Base-by-base conservation (phyloP, 2,113 vertebrate species). In the Ctenodactylus gundi region DNA sequence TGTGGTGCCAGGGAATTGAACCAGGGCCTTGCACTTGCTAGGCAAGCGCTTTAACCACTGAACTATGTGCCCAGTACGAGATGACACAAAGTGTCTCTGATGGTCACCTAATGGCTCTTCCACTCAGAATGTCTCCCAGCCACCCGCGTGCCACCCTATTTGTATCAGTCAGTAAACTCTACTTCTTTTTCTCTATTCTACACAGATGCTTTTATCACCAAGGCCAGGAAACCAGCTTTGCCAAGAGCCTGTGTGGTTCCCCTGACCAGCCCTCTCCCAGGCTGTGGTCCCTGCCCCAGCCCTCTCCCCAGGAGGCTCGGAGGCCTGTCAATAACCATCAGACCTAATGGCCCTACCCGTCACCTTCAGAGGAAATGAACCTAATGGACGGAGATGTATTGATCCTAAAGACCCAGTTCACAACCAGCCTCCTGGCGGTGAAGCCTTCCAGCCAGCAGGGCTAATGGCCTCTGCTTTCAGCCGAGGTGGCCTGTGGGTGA, bases 281-380 rank as follows among this genome's bases (percentile, higher is more conserved):
- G 58, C 39, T 15, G 14, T 44, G 90, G 27, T 41, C 9, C 53
- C 20, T 4, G 9, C 21, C 67, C 58, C 31, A 34, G 62, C 39
- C 31, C 36, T 51, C 78, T 75, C 31, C 49, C 89, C 18, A 4
- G 44, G 88, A 83, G 25, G 64, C 53, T 23, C 91, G 84, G 64
- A 64, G 76, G 49, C n/a, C 93, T 73, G 67, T 88, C 96, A 94
- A 92, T 97, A 91, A 77, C 49, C 84, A 87, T 57, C 77, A 76
- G 68, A 86, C 39, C 34, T 91, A 95, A 96, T 83, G 92, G 95
- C 76, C 76, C 88, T 46, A 44, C 41, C 58, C 84, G 90, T 84
- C 95, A 96, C 96, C 97, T 95, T 85, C 23, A 1, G 81, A 94
- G 97, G 95, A 97, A 97, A 97, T 95, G 92, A 72, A 84, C 15